Evolutionary conservation across 2,113 vertebrate species (phyloP).

Genomic region (Callipepla californica): DNA sequence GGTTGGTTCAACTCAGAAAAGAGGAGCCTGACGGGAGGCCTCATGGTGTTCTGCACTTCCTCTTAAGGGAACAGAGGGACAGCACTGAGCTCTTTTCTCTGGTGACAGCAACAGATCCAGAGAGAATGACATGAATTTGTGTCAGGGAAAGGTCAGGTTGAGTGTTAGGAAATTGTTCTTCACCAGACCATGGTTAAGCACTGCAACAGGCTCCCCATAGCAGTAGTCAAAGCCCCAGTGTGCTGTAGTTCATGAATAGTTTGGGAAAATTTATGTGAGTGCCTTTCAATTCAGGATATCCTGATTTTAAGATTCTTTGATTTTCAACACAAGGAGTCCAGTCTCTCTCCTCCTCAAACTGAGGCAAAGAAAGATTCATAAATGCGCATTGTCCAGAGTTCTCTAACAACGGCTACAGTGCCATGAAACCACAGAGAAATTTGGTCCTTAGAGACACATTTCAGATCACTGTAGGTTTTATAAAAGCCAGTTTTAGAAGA

Average conservation of each 20-base stretch:
- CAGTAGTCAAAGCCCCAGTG: not conserved
- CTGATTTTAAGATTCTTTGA: not conserved
- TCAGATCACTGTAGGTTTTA: not conserved
- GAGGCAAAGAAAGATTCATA: not conserved
- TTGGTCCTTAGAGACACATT: not conserved
- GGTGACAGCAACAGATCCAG: not conserved
- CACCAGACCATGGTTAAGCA: not conserved
- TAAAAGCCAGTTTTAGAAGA: constrained; percentile 28
- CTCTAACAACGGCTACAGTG: not conserved
- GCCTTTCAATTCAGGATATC: not conserved
- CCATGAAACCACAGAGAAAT: not conserved
- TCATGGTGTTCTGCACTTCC: not conserved
- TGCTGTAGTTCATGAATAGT: not conserved
- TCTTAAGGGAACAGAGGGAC: not conserved
- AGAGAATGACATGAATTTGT: not conserved
- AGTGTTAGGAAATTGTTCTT: not conserved
- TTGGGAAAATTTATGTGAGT: not conserved
- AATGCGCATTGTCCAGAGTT: not conserved
- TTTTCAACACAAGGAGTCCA: constrained; percentile 39
- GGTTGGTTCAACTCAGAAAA: not conserved
- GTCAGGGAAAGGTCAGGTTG: not conserved
- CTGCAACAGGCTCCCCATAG: not conserved
- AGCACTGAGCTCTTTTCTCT: not conserved
- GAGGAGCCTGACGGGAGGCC: not conserved
- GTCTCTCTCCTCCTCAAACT: not conserved